Evolutionary conservation across 2,113 vertebrate genomes (phyloP).

Genomic region (Ivindomyrus marchei): DNA sequence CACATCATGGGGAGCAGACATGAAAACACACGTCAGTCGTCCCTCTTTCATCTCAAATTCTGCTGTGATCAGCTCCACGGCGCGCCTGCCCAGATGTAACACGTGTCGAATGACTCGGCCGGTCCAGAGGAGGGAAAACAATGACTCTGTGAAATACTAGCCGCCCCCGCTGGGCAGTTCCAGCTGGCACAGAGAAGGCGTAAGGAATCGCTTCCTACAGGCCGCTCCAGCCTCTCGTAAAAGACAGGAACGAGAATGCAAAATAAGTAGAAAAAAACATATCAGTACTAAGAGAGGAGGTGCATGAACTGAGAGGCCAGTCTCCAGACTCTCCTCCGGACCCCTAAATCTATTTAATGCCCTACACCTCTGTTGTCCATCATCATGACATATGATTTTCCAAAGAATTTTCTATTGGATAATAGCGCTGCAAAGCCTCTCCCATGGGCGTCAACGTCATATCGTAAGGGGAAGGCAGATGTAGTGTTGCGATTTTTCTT

Average conservation of each 20-base stretch:
- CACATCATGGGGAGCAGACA: background rate
- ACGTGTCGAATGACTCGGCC: background rate
- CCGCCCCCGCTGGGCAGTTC: background rate
- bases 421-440: conserved; percentile 63
- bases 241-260: conserved; percentile 20
- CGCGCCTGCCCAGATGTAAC: conserved; percentile 3
- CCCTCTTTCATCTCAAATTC: background rate
- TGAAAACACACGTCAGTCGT: background rate
- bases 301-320: background rate
- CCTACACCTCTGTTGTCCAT: conserved; percentile 70
- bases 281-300: conserved; percentile 35
- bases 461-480: conserved; percentile 74
- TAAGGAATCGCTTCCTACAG: conserved; percentile 14
- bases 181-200: conserved; percentile 8
- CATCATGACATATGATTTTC: conserved; percentile 79
- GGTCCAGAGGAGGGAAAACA: background rate
- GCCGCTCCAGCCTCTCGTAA: background rate
- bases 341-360: conserved; percentile 77
- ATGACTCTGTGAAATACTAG: conserved; percentile 5
- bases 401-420: conserved; percentile 75
- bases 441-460: conserved; percentile 68
- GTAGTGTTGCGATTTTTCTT: conserved; percentile 80
- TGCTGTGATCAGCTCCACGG: background rate
- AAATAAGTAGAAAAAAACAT: conserved; percentile 28
- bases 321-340: conserved; percentile 62